phyloP scores from a whole-genome alignment of 1,140 invertebrate species.

The Acyrthosiphon pisum region DNA sequence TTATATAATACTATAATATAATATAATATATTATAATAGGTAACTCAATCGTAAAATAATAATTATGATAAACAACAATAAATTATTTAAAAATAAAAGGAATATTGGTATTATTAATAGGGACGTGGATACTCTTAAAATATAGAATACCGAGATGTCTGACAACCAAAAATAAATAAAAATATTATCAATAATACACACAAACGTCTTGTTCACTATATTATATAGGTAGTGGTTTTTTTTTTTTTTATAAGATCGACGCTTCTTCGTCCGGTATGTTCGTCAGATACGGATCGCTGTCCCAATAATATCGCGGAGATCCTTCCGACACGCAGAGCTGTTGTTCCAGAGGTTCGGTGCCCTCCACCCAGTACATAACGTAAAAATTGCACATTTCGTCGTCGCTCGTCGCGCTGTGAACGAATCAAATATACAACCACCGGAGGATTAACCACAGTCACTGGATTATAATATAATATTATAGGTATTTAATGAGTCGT shows the following conservation, averaged over 20 bases:
- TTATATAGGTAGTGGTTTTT: background rate
- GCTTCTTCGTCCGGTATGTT: slow-evolving; percentile 83
- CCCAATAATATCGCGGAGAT: slow-evolving; percentile 85
- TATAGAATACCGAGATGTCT: background rate
- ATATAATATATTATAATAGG: background rate
- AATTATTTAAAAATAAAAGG: background rate
- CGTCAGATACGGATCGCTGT: slow-evolving; percentile 67
- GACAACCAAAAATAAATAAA: background rate
- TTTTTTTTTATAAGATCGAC: slow-evolving; percentile 59
- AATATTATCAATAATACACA: background rate
- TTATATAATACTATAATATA: background rate
- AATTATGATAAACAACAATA: background rate
- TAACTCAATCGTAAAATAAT: slow-evolving; percentile 16
- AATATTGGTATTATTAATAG: background rate
- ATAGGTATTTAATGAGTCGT: slow-evolving; percentile 9
- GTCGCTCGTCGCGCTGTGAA: slow-evolving; percentile 77
- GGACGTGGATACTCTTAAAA: background rate
- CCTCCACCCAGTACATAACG: slow-evolving; percentile 95
- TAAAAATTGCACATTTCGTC: slow-evolving; percentile 99
- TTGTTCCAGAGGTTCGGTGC: slow-evolving; percentile 76
- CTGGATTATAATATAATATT: background rate
- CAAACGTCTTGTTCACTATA: background rate
- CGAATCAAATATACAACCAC: background rate
- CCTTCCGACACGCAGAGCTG: slow-evolving; percentile 88
- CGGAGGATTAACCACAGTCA: background rate